Evolutionary conservation across 2,888 invertebrate species (phyloP).

Genomic region (Steinernema scapterisci): DNA sequence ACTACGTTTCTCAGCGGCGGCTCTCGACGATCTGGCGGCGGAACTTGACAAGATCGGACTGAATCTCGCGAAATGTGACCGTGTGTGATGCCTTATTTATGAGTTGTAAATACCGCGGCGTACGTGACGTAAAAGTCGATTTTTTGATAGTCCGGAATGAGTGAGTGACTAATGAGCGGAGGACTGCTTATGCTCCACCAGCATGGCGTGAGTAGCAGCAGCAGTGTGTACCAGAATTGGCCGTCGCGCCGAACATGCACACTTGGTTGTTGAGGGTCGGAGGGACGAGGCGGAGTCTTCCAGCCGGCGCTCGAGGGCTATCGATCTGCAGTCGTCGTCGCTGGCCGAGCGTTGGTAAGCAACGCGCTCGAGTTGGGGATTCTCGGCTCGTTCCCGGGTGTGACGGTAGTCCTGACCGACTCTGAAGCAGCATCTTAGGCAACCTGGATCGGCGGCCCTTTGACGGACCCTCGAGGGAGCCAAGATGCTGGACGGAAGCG

Average conservation of each 20-base stretch:
- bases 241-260: slow-evolving; percentile 8
- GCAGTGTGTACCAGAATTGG: slow-evolving; percentile 16
- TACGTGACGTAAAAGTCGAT: slow-evolving; percentile 19
- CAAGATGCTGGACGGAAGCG: slow-evolving; percentile 47
- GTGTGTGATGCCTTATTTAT: slow-evolving; percentile 3
- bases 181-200: neutral
- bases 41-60: neutral
- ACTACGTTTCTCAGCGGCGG: slow-evolving; percentile 11
- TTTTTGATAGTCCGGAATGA: neutral
- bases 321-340: slow-evolving; percentile 30
- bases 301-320: slow-evolving; percentile 23
- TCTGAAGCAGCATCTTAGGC: neutral
- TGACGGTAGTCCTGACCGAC: neutral
- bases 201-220: neutral
- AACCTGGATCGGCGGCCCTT: neutral
- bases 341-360: slow-evolving; percentile 1
- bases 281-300: slow-evolving; percentile 11
- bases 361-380: slow-evolving; percentile 31
- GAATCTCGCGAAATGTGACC: slow-evolving; percentile 1
- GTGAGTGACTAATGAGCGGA: slow-evolving; percentile 23
- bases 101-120: slow-evolving; percentile 21
- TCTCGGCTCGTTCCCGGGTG: slow-evolving; percentile 3
- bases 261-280: neutral
- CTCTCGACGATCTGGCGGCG: slow-evolving; percentile 10
- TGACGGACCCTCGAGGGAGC: neutral